These are phyloP conservation scores for Mormyrus lacerda DNA, from an alignment of 2,113 vertebrate genomes.

Conservation along the genomic window DNA sequence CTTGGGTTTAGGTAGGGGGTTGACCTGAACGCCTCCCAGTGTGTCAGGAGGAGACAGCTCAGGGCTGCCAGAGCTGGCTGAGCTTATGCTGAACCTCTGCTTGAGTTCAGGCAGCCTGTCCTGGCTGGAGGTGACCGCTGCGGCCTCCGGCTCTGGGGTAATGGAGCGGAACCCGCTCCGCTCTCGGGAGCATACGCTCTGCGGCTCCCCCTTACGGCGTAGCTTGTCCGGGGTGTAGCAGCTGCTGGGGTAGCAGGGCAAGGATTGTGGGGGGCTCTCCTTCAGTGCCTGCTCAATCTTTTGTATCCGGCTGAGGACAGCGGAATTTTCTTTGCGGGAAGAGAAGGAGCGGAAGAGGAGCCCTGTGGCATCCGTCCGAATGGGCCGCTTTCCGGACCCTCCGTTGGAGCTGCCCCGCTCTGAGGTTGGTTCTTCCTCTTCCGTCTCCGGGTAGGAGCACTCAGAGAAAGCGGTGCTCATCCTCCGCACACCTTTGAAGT, in stretches of 20 bases:
- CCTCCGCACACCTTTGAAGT: constrained; percentile 86
- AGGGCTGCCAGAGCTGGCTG: constrained; percentile 55
- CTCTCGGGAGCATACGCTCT: constrained; percentile 63
- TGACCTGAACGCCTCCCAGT: constrained; percentile 64
- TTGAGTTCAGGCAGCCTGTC: constrained; percentile 70
- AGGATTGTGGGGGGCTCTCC: constrained; percentile 78
- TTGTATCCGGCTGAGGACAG: constrained; percentile 92
- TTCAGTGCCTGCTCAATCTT: constrained; percentile 93
- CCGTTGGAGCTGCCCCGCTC: constrained; percentile 67
- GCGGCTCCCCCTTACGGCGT: constrained; percentile 72
- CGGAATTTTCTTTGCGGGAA: constrained; percentile 79
- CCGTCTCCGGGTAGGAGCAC: constrained; percentile 88
- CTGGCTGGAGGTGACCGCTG: constrained; percentile 47
- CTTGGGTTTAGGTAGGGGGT: constrained; percentile 95
- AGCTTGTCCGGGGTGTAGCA: constrained; percentile 83
- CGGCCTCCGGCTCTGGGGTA: constrained; percentile 65
- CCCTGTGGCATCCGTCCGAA: constrained; percentile 64
- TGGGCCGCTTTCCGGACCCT: constrained; percentile 73
- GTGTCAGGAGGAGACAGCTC: constrained; percentile 56
- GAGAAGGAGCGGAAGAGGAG: constrained; percentile 68
- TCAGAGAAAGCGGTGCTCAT: constrained; percentile 96
- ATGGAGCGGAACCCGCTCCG: constrained; percentile 61
- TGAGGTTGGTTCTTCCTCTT: constrained; percentile 72
- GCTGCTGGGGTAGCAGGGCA: constrained; percentile 85
- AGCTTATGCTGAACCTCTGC: constrained; percentile 61